A percentile compares a stretch with the other conserved stretches of the same genome.
Evolutionary conservation across 2,888 invertebrate genomes (phyloP).

Genomic region (Netelia inedita): DNA sequence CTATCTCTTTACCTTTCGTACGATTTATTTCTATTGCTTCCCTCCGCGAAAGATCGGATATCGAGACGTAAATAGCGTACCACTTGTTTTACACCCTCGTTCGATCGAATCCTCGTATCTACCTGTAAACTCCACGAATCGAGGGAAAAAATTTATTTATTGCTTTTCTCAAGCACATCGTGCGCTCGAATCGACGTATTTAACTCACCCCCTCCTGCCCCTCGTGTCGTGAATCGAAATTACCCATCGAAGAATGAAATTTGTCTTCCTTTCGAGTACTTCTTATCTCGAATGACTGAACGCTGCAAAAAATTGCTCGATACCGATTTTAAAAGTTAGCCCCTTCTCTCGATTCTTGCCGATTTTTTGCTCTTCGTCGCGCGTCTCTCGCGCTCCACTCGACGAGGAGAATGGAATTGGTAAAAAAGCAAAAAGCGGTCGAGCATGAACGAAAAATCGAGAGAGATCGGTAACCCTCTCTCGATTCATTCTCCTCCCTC

Average conservation of each 20-base stretch:
- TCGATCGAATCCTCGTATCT: not conserved
- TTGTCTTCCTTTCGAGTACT: not conserved
- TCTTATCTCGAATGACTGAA: not conserved
- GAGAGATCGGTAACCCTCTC: conserved; percentile 30
- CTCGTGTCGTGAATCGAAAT: not conserved
- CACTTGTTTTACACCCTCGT: not conserved
- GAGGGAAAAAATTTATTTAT: not conserved
- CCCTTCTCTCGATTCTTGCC: not conserved
- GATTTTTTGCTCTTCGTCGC: not conserved
- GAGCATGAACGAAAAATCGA: conserved; percentile 40
- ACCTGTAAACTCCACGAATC: not conserved
- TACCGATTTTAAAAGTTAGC: not conserved
- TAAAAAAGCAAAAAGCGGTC: conserved; percentile 41
- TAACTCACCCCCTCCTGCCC: not conserved
- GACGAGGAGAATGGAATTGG: conserved; percentile 44
- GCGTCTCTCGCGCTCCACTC: conserved; percentile 34
- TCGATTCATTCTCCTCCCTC: conserved; percentile 3
- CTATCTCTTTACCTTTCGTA: not conserved
- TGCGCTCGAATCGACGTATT: not conserved
- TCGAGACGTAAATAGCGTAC: not conserved
- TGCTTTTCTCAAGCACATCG: not conserved
- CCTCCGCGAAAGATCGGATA: not conserved
- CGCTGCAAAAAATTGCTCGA: not conserved
- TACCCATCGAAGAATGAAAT: not conserved
- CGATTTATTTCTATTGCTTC: too few species aligned